Percentiles rank a stretch among this genome's conserved stretches.
These are phyloP conservation scores for Apamea sordens DNA, from an alignment of 2,888 invertebrate genomes.

Conservation along the genomic window DNA sequence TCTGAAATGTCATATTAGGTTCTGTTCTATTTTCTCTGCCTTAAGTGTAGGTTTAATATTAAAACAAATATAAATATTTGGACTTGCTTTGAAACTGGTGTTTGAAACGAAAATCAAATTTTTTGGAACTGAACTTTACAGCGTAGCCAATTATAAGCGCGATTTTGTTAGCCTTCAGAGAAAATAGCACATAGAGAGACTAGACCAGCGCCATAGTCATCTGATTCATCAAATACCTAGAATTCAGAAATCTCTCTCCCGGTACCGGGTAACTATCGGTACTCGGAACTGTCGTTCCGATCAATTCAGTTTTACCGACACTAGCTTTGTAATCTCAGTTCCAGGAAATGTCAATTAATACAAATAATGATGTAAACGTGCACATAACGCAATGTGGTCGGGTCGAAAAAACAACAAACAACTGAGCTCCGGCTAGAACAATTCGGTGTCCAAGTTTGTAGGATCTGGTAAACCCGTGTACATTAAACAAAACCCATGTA, in stretches of 20 bases:
- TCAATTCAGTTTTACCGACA: not conserved
- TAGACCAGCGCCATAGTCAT: not conserved
- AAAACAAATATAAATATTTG: constrained; percentile 11
- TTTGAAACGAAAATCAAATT: not conserved
- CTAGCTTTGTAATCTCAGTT: not conserved
- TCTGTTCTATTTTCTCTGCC: not conserved
- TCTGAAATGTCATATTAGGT: constrained; percentile 31
- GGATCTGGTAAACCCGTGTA: constrained; percentile 44
- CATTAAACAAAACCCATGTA: constrained; percentile 27
- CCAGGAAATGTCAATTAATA: constrained; percentile 3
- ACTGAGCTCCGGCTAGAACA: constrained; percentile 5
- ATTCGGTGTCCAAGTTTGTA: constrained; percentile 43
- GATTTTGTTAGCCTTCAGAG: not conserved
- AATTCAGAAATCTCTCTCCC: constrained; percentile 2
- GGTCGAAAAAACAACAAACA: constrained; percentile 31
- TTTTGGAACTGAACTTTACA: not conserved
- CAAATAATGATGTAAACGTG: not conserved
- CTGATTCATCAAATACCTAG: not conserved
- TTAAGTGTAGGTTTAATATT: not conserved
- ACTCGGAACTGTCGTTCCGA: not conserved
- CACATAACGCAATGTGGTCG: constrained; percentile 20
- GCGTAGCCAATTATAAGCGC: not conserved
- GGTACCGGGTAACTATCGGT: constrained; percentile 2
- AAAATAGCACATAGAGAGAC: not conserved
- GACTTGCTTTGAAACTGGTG: not conserved